Evolutionary conservation across 2,797 vertebrate genomes (phyloP), one percentile per base, ranked within the genome.

Genomic region (Pangasius sanitwongsei): DNA sequence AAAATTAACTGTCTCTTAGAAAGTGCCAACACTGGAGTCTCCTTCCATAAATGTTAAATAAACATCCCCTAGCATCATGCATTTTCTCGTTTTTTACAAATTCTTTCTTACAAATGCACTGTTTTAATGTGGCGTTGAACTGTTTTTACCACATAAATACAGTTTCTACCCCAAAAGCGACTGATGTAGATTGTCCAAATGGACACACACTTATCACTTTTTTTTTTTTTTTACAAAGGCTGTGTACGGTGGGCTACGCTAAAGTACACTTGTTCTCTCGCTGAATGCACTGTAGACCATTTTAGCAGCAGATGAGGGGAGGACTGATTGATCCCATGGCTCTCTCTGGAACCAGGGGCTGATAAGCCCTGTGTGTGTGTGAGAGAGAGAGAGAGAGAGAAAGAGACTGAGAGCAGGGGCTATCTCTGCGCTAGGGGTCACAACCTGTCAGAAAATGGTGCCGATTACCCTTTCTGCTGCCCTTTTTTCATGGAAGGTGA

Each of bases 401-500:
- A 87, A 89, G 59, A 86, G 85, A 87, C 31, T 86, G 86, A 84
- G 84, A 31, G 74, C 83, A 86, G 72, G 31, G 44, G 90, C 91
- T 91, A 92, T 90, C 94, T 93, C 93, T 89, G 91, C 90, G 69
- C 87, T 87, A 69, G 85, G 93, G 95, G 94, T 94, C 92, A 92
- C 94, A 95, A 94, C 94, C 95, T 91, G 89, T 91, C 88, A 86
- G 91, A 92, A 89, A 93, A 91, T 83, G 91, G 89, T 89, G 85
- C 94, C 95, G 95, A 95, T 95, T 95, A 94, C 90, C 84, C 90
- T 86, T 89, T 31, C 74, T 61, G 82, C 89, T 89, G 90, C 89
- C 89, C 86, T 72, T 89, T 83, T 86, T 69, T 50, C 63, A 53
- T 2, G 2, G 63, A 67, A 67, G 83, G 61, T n/a, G 41, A 41